A percentile compares a stretch with the other conserved stretches of the same genome.
Evolutionary conservation across 2,797 vertebrate species (phyloP).

Genomic region (Enteromius trimaculatus): DNA sequence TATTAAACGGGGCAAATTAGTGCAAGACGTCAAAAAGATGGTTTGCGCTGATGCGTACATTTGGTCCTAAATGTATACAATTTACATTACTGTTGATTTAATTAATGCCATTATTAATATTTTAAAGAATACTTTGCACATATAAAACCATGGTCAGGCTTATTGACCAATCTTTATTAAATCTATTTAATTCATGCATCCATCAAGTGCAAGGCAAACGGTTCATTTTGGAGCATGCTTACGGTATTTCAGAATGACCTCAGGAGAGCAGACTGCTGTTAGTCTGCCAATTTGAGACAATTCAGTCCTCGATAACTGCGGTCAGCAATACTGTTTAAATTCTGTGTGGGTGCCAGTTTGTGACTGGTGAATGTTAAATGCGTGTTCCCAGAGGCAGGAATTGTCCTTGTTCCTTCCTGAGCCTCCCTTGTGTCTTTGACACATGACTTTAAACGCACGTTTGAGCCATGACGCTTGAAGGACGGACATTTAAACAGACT

Average conservation of each 20-base stretch:
- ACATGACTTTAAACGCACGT: constrained; percentile 15
- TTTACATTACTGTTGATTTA: neutral
- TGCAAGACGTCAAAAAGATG: neutral
- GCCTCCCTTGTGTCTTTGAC: constrained; percentile 18
- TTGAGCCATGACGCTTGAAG: constrained; percentile 39
- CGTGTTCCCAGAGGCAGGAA: constrained; percentile 31
- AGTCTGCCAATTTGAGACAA: constrained; percentile 22
- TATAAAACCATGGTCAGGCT: neutral
- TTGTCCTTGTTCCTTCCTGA: constrained; percentile 18
- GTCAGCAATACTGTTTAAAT: constrained; percentile 45
- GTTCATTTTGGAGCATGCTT: constrained; percentile 6
- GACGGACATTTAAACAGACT: constrained; percentile 21
- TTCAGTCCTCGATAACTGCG: constrained; percentile 12
- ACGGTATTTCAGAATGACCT: constrained; percentile 43
- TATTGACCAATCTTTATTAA: neutral
- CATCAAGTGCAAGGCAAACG: neutral
- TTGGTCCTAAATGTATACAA: neutral
- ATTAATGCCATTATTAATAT: neutral
- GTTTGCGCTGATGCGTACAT: neutral
- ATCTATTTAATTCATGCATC: neutral
- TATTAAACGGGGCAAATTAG: neutral
- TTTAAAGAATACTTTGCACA: neutral
- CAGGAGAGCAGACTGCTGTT: constrained; percentile 20
- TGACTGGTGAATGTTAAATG: constrained; percentile 33
- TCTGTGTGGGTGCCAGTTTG: constrained; percentile 6